Conservation (phyloP, 2,113 vertebrate species). For the Carettochelys insculpta region DNA sequence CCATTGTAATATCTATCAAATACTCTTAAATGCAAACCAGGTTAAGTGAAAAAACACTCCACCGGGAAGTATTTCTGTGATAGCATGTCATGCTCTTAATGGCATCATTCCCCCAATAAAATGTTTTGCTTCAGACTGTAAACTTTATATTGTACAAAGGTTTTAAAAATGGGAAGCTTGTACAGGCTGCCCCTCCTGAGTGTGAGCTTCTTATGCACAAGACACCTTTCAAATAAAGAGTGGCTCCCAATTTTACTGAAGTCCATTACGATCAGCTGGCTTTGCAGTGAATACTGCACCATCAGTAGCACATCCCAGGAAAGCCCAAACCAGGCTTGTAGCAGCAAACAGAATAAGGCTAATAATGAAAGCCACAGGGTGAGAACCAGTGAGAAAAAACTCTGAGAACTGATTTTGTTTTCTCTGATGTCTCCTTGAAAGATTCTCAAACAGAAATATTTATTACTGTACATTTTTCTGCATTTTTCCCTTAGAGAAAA, state of each 20-base stretch:
- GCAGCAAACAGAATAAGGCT: background rate
- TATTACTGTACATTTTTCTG: background rate
- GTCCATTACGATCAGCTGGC: background rate
- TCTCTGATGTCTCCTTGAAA: slow-evolving; percentile 36
- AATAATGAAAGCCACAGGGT: background rate
- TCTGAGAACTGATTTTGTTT: slow-evolving; percentile 35
- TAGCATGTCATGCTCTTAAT: background rate
- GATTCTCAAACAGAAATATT: slow-evolving; percentile 34
- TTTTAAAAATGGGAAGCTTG: background rate
- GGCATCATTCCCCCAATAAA: background rate
- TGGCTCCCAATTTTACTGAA: background rate
- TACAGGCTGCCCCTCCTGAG: background rate
- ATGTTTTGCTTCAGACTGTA: background rate
- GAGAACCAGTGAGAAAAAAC: background rate
- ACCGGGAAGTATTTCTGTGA: background rate
- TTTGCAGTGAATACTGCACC: background rate
- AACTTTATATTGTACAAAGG: background rate
- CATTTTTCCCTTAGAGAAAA: background rate
- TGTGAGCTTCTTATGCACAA: background rate
- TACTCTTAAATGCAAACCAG: background rate
- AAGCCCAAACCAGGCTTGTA: background rate
- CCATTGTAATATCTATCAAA: background rate
- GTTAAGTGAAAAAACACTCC: background rate
- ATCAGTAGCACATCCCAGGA: slow-evolving; percentile 13
- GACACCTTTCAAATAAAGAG: background rate